These are phyloP conservation scores for Hydrophis major DNA, from an alignment of 2,797 vertebrate species.

Conservation along the genomic window DNA sequence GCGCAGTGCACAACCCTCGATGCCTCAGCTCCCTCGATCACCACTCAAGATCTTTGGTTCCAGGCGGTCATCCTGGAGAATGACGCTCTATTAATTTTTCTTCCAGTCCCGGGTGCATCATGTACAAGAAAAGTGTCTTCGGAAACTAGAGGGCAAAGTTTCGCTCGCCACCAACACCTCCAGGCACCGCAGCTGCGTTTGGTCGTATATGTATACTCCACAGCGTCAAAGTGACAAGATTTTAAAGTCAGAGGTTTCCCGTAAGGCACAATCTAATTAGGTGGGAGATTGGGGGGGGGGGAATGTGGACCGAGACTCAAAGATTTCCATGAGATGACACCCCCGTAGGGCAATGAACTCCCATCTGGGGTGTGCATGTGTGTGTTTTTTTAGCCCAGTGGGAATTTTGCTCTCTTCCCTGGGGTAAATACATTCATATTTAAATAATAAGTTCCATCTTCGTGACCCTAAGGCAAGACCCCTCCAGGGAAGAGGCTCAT, in stretches of 20 bases:
- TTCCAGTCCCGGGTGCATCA: slow-evolving; percentile 76
- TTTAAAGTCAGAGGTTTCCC: slow-evolving; percentile 80
- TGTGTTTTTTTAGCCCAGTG: slow-evolving; percentile 71
- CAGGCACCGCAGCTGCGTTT: slow-evolving; percentile 86
- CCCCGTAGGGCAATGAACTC: slow-evolving; percentile 80
- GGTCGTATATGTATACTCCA: slow-evolving; percentile 93
- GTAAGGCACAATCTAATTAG: slow-evolving; percentile 74
- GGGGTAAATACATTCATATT: slow-evolving; percentile 71
- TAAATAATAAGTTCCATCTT: slow-evolving; percentile 68
- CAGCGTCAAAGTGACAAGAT: slow-evolving; percentile 89
- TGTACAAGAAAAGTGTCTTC: slow-evolving; percentile 89
- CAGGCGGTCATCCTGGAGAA: slow-evolving; percentile 77
- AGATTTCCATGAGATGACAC: slow-evolving; percentile 80
- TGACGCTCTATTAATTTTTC: slow-evolving; percentile 92
- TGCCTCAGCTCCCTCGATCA: slow-evolving; percentile 80
- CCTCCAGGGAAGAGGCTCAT: slow-evolving; percentile 69
- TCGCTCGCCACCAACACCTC: slow-evolving; percentile 79
- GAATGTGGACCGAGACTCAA: slow-evolving; percentile 40
- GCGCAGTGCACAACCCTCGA: slow-evolving; percentile 78
- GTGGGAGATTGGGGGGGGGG: slow-evolving; percentile 30
- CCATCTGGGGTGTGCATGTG: slow-evolving; percentile 35
- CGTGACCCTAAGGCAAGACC: slow-evolving; percentile 65
- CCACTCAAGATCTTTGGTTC: slow-evolving; percentile 72
- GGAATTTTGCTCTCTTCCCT: slow-evolving; percentile 76
- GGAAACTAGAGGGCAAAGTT: slow-evolving; percentile 81